A percentile compares a stretch with the other conserved stretches of the same genome.
Conservation (phyloP, 2,113 vertebrate genomes). For the Macrotus californicus region DNA sequence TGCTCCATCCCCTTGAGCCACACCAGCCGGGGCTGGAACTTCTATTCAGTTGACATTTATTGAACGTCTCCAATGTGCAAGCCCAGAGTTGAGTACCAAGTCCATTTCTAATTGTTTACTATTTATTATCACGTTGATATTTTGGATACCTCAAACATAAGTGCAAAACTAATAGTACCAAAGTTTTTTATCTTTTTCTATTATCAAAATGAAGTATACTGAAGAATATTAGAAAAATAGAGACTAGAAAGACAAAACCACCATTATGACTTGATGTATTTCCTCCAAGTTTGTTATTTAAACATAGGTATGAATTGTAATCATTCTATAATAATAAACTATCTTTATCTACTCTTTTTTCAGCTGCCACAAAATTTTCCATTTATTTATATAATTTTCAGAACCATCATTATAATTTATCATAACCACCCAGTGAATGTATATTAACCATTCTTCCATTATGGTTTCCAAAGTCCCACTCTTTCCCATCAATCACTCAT, state of each 20-base stretch:
- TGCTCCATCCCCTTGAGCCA: too few relatives aligned
- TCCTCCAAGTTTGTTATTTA: not conserved
- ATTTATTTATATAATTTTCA: not conserved
- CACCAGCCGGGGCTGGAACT: not conserved
- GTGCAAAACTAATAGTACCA: not conserved
- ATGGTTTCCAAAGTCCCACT: not conserved
- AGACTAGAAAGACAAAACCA: not conserved
- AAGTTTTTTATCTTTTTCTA: not conserved
- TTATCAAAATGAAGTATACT: not conserved
- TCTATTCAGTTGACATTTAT: not conserved
- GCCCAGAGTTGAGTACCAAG: not conserved
- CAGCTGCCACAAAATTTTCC: not conserved
- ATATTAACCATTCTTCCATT: not conserved
- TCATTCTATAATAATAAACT: not conserved
- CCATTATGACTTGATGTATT: not conserved
- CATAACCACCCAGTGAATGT: not conserved
- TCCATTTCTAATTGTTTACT: not conserved
- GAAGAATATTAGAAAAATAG: not conserved
- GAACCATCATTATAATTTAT: not conserved
- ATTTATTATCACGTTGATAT: not conserved
- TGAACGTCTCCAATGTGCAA: not conserved
- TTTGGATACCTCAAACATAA: not conserved
- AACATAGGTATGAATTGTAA: not conserved
- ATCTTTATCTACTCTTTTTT: conserved; percentile 6
- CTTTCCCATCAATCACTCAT: not conserved